A percentile compares a stretch with the other conserved stretches of the same genome.
These are phyloP conservation scores for Catotricha subobsoleta DNA, from an alignment of 2,888 invertebrate species.

Conservation along the genomic window DNA sequence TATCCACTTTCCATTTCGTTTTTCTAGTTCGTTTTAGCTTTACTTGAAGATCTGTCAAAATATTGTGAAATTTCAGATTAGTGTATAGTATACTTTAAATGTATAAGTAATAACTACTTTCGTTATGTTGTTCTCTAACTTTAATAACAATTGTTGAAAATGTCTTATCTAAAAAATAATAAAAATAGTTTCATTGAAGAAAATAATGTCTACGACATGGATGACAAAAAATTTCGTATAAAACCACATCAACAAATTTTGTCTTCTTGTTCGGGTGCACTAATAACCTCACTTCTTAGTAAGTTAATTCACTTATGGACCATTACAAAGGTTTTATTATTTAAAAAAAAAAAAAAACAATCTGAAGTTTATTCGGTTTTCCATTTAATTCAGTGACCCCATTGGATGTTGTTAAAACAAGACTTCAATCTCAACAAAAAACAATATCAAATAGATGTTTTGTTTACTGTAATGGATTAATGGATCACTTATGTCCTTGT, in stretches of 20 bases:
- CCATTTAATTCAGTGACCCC: slow-evolving; percentile 71
- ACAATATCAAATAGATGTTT: slow-evolving; percentile 75
- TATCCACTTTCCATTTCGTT: too few species aligned
- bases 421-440: slow-evolving; percentile 88
- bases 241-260: slow-evolving; percentile 26
- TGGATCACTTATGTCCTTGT: slow-evolving; percentile 94
- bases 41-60: too few species aligned
- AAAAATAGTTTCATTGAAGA: too few species aligned
- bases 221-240: slow-evolving; percentile 58
- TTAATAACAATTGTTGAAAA: too few species aligned
- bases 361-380: neutral
- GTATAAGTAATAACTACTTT: too few species aligned
- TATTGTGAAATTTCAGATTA: too few species aligned
- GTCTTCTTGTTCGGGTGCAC: slow-evolving; percentile 50
- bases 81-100: too few species aligned
- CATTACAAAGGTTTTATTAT: slow-evolving; percentile 18
- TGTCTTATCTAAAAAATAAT: too few species aligned
- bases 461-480: slow-evolving; percentile 91
- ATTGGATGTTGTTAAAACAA: slow-evolving; percentile 96
- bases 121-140: too few species aligned
- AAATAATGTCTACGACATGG: too few species aligned
- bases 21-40: too few species aligned
- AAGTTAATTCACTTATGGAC: neutral
- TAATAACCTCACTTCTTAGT: slow-evolving; percentile 74
- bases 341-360: slow-evolving; percentile 8